phyloP scores from a whole-genome alignment of 2,888 invertebrate genomes.

The Microplitis manilae region DNA sequence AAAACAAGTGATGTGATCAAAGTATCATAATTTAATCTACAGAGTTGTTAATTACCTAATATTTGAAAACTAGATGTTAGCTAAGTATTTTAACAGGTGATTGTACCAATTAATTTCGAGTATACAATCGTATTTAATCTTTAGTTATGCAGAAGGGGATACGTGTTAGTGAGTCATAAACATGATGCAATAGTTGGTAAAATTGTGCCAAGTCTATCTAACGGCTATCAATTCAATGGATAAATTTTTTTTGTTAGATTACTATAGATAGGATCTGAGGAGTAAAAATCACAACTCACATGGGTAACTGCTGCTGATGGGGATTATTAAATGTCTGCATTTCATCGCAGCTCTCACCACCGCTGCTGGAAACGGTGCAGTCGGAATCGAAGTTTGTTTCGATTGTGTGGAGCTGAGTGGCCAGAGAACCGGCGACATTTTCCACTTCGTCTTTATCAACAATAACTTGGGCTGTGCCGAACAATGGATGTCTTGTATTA shows the following conservation, averaged over 20 bases:
- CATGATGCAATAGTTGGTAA: conserved; percentile 44
- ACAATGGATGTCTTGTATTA: conserved; percentile 61
- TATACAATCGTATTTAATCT: conserved; percentile 8
- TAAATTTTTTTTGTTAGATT: conserved; percentile 16
- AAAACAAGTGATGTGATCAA: neutral
- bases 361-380: conserved; percentile 94
- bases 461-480: conserved; percentile 65
- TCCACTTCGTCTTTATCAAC: conserved; percentile 75
- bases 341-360: conserved; percentile 95
- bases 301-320: conserved; percentile 82
- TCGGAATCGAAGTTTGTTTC: conserved; percentile 90
- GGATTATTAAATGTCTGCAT: conserved; percentile 84
- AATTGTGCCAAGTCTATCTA: conserved; percentile 22
- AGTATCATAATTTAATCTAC: neutral
- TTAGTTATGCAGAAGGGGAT: conserved; percentile 23
- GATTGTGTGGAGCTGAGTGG: conserved; percentile 81
- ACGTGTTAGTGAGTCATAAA: neutral
- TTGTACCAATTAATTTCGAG: neutral
- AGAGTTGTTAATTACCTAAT: neutral
- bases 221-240: neutral
- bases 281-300: conserved; percentile 77
- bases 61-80: conserved; percentile 2
- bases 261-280: neutral
- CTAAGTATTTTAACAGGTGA: neutral
- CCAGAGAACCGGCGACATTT: conserved; percentile 81